Percentiles rank a stretch among this genome's conserved stretches.
These are phyloP conservation scores for Platichthys stellatus DNA, from an alignment of 2,113 vertebrate genomes.

Conservation along the genomic window DNA sequence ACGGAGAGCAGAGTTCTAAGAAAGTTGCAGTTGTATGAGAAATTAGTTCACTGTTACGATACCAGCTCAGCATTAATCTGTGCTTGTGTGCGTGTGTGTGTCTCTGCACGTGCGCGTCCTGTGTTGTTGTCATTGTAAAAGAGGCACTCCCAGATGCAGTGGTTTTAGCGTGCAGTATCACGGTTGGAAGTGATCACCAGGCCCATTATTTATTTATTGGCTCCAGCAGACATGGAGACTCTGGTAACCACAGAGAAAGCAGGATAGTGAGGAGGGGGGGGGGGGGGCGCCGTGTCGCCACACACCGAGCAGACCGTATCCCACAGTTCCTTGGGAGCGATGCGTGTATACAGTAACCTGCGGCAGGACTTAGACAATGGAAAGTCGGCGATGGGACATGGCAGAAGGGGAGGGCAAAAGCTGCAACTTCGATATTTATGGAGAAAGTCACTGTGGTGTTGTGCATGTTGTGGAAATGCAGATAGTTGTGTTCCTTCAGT, in stretches of 20 bases:
- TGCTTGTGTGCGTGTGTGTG: slow-evolving; percentile 29
- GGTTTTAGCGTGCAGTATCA: slow-evolving; percentile 74
- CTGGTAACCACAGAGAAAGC: slow-evolving; percentile 74
- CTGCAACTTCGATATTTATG: slow-evolving; percentile 5
- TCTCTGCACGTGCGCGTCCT: slow-evolving; percentile 14
- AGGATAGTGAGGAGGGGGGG: slow-evolving; percentile 32
- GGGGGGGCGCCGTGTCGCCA: slow-evolving; percentile 49
- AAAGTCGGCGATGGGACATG: background rate
- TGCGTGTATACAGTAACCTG: slow-evolving; percentile 31
- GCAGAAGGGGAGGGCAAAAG: slow-evolving; percentile 3
- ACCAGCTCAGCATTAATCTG: slow-evolving; percentile 31
- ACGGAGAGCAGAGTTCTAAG: background rate
- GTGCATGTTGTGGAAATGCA: too few species aligned
- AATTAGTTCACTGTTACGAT: slow-evolving; percentile 29
- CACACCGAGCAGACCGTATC: slow-evolving; percentile 52
- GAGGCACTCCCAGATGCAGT: slow-evolving; percentile 74
- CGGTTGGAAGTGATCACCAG: slow-evolving; percentile 76
- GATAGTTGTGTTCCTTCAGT: too few species aligned
- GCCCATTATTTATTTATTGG: slow-evolving; percentile 82
- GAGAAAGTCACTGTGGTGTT: background rate
- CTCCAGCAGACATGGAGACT: slow-evolving; percentile 80
- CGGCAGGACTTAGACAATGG: slow-evolving; percentile 10
- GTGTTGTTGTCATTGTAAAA: slow-evolving; percentile 67
- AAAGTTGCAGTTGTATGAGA: slow-evolving; percentile 40
- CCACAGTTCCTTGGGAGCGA: slow-evolving; percentile 32